Evolutionary conservation across 2,888 invertebrate genomes (phyloP).

Genomic region (Operophtera brumata): DNA sequence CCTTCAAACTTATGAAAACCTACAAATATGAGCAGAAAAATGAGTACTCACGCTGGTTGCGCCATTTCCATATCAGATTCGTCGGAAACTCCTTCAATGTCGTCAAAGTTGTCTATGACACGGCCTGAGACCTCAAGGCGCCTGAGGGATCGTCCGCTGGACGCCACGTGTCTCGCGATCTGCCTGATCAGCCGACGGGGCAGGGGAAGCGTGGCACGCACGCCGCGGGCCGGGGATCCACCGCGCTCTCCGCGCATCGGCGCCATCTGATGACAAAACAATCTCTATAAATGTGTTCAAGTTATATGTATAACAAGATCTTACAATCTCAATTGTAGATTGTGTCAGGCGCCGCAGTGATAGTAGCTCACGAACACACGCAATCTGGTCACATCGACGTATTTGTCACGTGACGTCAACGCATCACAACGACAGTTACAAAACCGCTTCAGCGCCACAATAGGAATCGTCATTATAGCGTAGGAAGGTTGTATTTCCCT

Average conservation of each 20-base stretch:
- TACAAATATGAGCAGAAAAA: no score
- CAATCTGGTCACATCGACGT: conserved; percentile 4
- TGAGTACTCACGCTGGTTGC: conserved; percentile 64
- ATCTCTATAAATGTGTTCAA: background rate
- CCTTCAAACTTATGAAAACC: no score
- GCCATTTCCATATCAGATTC: conserved; percentile 70
- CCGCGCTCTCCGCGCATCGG: conserved; percentile 77
- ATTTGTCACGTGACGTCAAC: conserved; percentile 5
- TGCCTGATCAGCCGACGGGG: conserved; percentile 74
- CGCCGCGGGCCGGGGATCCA: conserved; percentile 71
- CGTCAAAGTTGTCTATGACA: conserved; percentile 77
- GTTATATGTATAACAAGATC: background rate
- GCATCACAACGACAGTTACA: conserved; percentile 1
- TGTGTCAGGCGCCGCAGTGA: background rate
- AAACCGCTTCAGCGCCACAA: background rate
- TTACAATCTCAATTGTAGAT: conserved; percentile 1
- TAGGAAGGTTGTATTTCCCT: no score
- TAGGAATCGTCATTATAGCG: background rate
- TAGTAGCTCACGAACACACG: background rate
- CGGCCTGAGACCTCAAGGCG: conserved; percentile 75
- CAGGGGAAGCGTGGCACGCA: conserved; percentile 75
- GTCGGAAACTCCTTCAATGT: conserved; percentile 68
- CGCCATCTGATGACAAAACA: conserved; percentile 60
- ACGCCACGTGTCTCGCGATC: conserved; percentile 76
- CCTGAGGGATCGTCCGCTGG: conserved; percentile 74